Evolutionary conservation across 2,113 vertebrate species (phyloP), one percentile per base, ranked within the genome.

Genomic region (Cottus gobio): DNA sequence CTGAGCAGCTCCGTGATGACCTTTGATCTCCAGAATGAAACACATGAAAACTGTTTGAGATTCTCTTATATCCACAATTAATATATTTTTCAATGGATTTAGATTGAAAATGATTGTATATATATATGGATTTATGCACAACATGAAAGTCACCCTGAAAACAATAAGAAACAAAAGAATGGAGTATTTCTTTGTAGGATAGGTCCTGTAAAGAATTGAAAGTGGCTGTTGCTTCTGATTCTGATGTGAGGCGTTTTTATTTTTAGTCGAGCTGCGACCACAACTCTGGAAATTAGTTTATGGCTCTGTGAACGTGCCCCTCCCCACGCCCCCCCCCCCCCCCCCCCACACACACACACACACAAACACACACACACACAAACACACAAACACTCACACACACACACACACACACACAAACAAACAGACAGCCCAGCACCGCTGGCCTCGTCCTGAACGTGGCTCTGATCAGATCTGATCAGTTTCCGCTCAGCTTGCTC

Each of bases 391-490:
- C 63, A 64, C 46, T 48, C n/a, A 57, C 56, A 28, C 76, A 62
- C 30, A 46, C 63, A 64, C 46, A 56, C n/a, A 64, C 44, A 56
- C 67, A 63, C 46, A 65, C 68, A 42, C 48, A 46, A 37, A 63
- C 46, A 0, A 50, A 34, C 5, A 77, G n/a, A 3, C 68, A 50
- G 52, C 60, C 20, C 31, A 22, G 65, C 90, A 85, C 90, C 75
- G 66, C 85, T 79, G 89, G 85, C 87, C 85, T 85, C 72, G 20
- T 90, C 82, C 80, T 80, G 85, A 85, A 83, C 63, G 81, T 77
- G 85, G 84, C 88, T 86, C 84, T 77, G 87, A 92, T 92, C 87
- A 88, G 72, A 90, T 92, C 58, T 77, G 82, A 92, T 92, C 89
- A 90, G 84, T 79, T 92, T 92, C 82, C 89, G 82, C 91, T 92